Evolutionary conservation across 30 jellyfish, hydroid and myxozoan genomes (phyloP).

Genomic region (Mastigias papua): DNA sequence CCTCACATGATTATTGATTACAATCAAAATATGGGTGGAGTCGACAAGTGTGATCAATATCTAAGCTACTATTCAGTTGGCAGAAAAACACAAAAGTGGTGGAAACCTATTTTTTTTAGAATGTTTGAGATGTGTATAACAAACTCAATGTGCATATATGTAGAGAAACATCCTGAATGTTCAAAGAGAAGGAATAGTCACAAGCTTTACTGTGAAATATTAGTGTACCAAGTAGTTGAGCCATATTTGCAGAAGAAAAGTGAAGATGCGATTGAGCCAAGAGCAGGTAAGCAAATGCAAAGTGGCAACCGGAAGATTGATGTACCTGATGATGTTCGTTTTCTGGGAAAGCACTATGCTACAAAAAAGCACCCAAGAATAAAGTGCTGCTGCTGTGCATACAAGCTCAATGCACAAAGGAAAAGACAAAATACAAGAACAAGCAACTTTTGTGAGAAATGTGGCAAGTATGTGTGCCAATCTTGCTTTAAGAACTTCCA

Average conservation of each 20-base stretch:
- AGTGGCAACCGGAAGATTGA: not conserved
- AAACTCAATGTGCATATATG: conserved; percentile 51
- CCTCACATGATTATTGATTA: conserved; percentile 5
- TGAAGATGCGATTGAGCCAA: not conserved
- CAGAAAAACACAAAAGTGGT: conserved; percentile 42
- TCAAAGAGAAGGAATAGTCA: conserved; percentile 15
- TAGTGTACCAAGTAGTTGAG: not conserved
- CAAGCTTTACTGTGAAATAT: not conserved
- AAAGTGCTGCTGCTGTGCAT: conserved; percentile 43
- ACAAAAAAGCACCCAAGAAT: conserved; percentile 56
- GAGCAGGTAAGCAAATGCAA: conserved; percentile 2
- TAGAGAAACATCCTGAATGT: conserved; percentile 21
- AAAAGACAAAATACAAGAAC: not conserved
- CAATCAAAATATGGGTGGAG: conserved; percentile 24
- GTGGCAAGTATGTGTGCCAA: conserved; percentile 50
- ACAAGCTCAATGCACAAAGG: conserved; percentile 8
- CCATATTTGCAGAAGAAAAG: not conserved
- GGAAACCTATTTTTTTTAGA: conserved; percentile 59
- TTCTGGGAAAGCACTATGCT: conserved; percentile 63
- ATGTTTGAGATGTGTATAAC: conserved; percentile 50
- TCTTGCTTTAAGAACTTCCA: conserved; percentile 3
- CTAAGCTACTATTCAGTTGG: not conserved
- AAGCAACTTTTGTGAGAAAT: conserved; percentile 33
- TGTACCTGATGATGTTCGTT: conserved; percentile 35
- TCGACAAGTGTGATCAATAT: conserved; percentile 23